phyloP scores from a whole-genome alignment of 2,113 vertebrate genomes.

The Nestor notabilis region DNA sequence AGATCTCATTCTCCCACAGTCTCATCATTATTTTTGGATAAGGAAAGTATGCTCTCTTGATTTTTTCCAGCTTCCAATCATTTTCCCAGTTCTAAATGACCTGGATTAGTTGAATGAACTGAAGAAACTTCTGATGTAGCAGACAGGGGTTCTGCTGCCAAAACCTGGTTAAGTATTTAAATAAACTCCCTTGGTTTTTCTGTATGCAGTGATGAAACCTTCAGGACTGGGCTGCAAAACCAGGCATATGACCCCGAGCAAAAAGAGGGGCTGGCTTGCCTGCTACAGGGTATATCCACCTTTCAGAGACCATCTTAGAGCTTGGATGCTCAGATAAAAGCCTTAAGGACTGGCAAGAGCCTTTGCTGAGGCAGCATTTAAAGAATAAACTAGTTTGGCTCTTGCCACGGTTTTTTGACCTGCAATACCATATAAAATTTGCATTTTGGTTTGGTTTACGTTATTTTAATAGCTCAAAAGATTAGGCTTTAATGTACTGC shows the following conservation, averaged over 20 bases:
- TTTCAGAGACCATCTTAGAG: neutral
- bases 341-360: neutral
- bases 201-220: neutral
- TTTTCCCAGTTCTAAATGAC: neutral
- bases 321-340: neutral
- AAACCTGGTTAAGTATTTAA: neutral
- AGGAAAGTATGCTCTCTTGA: neutral
- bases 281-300: rapidly evolving
- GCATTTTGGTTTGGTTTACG: neutral
- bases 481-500: neutral
- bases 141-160: neutral
- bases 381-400: neutral
- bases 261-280: neutral
- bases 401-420: neutral
- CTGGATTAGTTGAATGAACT: neutral
- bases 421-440: neutral
- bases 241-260: neutral
- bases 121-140: neutral
- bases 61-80: neutral
- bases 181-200: neutral
- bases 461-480: neutral
- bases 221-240: neutral
- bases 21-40: neutral
- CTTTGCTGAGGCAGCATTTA: neutral
- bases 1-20: neutral